Percentiles rank a stretch among this genome's conserved stretches.
Evolutionary conservation across 1,140 invertebrate genomes (phyloP).

Genomic region (Listronotus oregonensis): DNA sequence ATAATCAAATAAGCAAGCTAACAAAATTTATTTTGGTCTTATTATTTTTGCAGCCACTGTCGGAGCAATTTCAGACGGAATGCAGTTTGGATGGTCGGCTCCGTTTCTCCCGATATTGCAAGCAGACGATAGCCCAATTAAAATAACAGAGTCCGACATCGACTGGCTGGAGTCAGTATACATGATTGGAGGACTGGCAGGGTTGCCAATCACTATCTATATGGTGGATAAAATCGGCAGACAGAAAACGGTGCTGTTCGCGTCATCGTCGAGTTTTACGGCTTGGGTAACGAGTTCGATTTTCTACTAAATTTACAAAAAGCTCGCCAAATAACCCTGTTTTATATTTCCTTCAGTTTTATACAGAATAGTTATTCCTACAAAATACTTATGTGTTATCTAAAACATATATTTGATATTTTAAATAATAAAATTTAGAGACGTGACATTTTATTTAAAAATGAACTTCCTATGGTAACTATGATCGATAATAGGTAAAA

Average conservation of each 20-base stretch:
- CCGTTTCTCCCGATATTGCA: conserved; percentile 56
- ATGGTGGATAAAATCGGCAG: conserved; percentile 67
- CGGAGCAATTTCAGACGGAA: conserved; percentile 33
- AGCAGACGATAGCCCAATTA: conserved; percentile 7
- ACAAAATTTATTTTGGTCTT: too few species aligned
- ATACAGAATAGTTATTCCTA: too few species aligned
- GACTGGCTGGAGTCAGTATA: conserved; percentile 10
- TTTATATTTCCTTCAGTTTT: too few species aligned
- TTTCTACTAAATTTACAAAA: too few species aligned
- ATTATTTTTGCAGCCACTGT: conserved; percentile 26
- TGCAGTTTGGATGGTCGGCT: conserved; percentile 62
- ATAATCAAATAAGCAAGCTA: too few species aligned
- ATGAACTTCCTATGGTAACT: too few species aligned
- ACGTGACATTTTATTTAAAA: too few species aligned
- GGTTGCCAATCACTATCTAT: conserved; percentile 60
- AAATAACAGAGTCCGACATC: conserved; percentile 13
- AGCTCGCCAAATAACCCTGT: too few species aligned
- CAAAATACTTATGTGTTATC: too few species aligned
- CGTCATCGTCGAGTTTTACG: conserved; percentile 62
- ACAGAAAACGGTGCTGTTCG: conserved; percentile 63
- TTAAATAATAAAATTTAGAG: too few species aligned
- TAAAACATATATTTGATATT: too few species aligned
- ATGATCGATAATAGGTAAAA: too few species aligned
- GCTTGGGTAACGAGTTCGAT: conserved; percentile 59
- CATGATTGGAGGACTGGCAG: conserved; percentile 39